Evolutionary conservation across 2,888 invertebrate genomes (phyloP), one percentile per base, ranked within the genome.

Genomic region (Drosophila eohydei): DNA sequence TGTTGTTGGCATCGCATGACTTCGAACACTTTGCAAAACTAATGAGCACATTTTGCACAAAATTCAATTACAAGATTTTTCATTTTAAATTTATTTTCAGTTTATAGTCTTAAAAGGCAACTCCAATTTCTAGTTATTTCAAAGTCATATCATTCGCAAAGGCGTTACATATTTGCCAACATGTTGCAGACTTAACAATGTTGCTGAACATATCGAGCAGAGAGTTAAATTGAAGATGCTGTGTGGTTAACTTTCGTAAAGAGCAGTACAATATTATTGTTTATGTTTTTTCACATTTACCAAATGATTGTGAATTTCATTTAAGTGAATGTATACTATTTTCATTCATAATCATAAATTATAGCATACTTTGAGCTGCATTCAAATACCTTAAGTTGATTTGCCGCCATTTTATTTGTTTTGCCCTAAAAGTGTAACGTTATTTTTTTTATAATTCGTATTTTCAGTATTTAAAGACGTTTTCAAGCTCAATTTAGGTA

Each of bases 1-100:
- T 44, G 36, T 38, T 36, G 59, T n/a, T 7, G 34, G 12, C 36
- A 30, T 82, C 66, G 86, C 83, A 82, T 86, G 84, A 50, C 38
- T 55, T n/a, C 16, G 26, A 63, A 48, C 72, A 66, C 66, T 78
- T 80, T 82, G 54, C 51, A 76, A 84, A 83, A 55, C 73, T 69
- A 76, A 83, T 83, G 74, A 43, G 40, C 56, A 52, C 51, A 57
- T 59, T 68, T 64, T 26, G 55, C 55, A 78, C 77, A 70, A 65
- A 78, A 76, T 74, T 82, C 67, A 83, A 80, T 71, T 64, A 58
- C 48, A 16, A 64, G 26, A 28, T 46, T 55, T 56, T 1, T 16
- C n/a, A 44, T 50, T 61, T 48, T 50, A 51, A 59, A 30, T 5
- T 40, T 44, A 28, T 50, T 38, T 40, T 9, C 8, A 11, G 1